Evolutionary conservation across 2,113 vertebrate species (phyloP).

Genomic region (Mastomys coucha): DNA sequence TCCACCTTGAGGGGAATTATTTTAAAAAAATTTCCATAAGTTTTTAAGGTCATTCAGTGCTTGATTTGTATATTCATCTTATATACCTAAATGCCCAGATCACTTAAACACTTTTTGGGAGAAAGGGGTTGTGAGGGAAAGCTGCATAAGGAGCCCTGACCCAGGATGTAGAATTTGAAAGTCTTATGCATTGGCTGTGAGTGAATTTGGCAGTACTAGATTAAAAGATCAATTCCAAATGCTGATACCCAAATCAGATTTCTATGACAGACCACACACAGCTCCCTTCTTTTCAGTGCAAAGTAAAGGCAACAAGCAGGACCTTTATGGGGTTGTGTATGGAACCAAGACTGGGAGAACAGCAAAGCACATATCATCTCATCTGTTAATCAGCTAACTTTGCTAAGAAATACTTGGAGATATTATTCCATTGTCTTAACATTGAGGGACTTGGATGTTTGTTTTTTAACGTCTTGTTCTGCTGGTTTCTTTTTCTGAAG

Average conservation of each 20-base stretch:
- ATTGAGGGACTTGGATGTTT: slow-evolving; percentile 25
- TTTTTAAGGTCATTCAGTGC: not conserved
- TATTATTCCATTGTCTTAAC: slow-evolving; percentile 36
- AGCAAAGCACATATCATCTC: not conserved
- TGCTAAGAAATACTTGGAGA: not conserved
- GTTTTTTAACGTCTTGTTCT: not conserved
- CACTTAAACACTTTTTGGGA: not conserved
- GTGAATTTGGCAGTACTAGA: slow-evolving; percentile 4
- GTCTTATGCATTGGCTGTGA: not conserved
- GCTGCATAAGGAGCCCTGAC: not conserved
- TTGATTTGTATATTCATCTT: not conserved
- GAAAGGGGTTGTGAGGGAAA: not conserved
- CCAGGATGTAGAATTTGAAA: not conserved
- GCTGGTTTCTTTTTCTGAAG: slow-evolving; percentile 52
- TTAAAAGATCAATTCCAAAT: slow-evolving; percentile 53
- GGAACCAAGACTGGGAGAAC: not conserved
- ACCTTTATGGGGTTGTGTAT: not conserved
- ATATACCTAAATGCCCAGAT: not conserved
- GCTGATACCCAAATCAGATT: slow-evolving; percentile 31
- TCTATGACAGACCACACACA: not conserved
- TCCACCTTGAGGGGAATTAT: not conserved
- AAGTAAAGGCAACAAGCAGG: not conserved
- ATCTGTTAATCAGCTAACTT: not conserved
- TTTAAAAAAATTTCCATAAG: not conserved
- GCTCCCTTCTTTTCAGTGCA: not conserved